Percentiles rank a stretch among this genome's conserved stretches.
Evolutionary conservation across 2,888 invertebrate genomes (phyloP).

Genomic region (Latrodectus elegans): DNA sequence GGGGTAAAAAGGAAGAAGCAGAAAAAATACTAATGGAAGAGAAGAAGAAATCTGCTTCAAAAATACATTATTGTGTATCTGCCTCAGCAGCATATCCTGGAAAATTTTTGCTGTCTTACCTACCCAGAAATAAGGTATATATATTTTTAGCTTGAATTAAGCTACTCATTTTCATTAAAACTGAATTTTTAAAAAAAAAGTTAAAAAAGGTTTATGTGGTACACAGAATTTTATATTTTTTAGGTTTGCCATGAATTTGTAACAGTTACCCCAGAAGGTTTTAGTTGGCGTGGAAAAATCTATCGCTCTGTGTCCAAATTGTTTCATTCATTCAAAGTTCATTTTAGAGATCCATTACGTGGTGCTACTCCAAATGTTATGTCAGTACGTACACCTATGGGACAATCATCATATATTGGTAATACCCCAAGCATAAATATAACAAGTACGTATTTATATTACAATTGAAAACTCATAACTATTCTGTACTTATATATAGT

Average conservation of each 20-base stretch:
- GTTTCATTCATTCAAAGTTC: conserved; percentile 98
- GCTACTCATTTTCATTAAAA: too few relatives aligned
- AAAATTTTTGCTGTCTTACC: conserved; percentile 93
- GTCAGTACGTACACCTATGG: conserved; percentile 69
- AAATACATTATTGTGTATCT: conserved; percentile 91
- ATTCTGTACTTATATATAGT: too few relatives aligned
- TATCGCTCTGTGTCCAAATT: conserved; percentile 88
- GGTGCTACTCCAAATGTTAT: conserved; percentile 67
- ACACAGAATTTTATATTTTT: neutral
- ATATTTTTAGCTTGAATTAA: neutral
- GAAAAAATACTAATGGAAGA: conserved; percentile 92
- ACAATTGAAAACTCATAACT: neutral
- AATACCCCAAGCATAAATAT: conserved; percentile 75
- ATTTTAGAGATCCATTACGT: conserved; percentile 90
- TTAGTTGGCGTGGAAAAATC: conserved; percentile 89
- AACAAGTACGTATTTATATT: conserved; percentile 71
- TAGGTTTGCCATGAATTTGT: conserved; percentile 91
- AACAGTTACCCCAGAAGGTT: conserved; percentile 92
- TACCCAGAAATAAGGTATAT: conserved; percentile 83
- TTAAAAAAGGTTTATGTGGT: neutral
- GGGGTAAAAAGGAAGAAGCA: conserved; percentile 88
- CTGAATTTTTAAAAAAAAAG: too few relatives aligned
- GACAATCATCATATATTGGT: conserved; percentile 70
- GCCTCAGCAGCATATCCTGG: conserved; percentile 89
- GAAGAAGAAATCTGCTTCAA: conserved; percentile 88